Evolutionary conservation across 2,888 invertebrate genomes (phyloP).

Genomic region (Synanthedon tipuliformis): DNA sequence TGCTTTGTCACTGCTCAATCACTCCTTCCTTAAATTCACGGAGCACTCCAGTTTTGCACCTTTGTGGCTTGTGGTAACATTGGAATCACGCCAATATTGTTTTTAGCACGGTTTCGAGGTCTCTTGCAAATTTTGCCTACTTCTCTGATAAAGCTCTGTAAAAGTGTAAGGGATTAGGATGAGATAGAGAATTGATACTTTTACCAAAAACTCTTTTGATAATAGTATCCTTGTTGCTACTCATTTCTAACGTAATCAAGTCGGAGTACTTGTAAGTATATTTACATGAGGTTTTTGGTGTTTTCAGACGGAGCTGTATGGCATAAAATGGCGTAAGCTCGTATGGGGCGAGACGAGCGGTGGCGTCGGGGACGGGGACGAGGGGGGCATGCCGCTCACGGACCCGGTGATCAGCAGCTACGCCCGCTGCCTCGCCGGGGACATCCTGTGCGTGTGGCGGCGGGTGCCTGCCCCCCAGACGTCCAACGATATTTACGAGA

Average conservation of each 20-base stretch:
- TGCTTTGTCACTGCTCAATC: slow-evolving; percentile 4
- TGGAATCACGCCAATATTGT: slow-evolving; percentile 36
- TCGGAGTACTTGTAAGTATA: not conserved
- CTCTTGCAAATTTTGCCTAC: slow-evolving; percentile 6
- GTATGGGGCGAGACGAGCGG: slow-evolving; percentile 79
- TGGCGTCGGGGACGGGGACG: slow-evolving; percentile 47
- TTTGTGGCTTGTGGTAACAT: slow-evolving; percentile 19
- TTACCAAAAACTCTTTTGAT: no score
- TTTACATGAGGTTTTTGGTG: slow-evolving; percentile 6
- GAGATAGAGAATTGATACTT: no score
- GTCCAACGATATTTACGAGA: slow-evolving; percentile 53
- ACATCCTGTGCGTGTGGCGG: slow-evolving; percentile 98
- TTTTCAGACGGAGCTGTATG: slow-evolving; percentile 97
- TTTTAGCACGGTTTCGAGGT: slow-evolving; percentile 36
- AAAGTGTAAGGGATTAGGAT: no score
- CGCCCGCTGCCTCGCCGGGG: slow-evolving; percentile 90
- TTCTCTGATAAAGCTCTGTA: no score
- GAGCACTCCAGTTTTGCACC: slow-evolving; percentile 23
- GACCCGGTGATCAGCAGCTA: slow-evolving; percentile 93
- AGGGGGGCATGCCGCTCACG: slow-evolving; percentile 78
- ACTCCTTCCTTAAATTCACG: slow-evolving; percentile 19
- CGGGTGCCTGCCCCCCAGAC: slow-evolving; percentile 76
- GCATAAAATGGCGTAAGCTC: slow-evolving; percentile 98
- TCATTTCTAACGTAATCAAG: not conserved
- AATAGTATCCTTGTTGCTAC: no score